phyloP scores from a whole-genome alignment of 2,113 vertebrate species.

The Misgurnus anguillicaudatus region DNA sequence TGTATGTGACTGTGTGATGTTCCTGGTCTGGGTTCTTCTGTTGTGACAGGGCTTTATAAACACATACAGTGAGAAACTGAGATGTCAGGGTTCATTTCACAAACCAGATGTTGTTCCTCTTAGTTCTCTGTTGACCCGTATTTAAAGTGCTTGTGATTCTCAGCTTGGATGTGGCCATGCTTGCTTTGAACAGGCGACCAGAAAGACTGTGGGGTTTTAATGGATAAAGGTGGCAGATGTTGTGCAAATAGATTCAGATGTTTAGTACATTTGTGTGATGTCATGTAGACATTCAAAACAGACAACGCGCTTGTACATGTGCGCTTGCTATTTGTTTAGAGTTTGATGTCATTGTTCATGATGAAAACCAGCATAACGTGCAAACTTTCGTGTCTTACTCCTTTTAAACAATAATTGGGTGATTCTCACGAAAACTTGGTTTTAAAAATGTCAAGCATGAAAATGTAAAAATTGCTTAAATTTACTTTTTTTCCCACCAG shows the following conservation, averaged over 20 bases:
- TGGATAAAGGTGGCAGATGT: background rate
- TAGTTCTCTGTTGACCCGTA: background rate
- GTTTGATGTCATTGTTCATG: background rate
- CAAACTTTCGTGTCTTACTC: background rate
- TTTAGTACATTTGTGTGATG: background rate
- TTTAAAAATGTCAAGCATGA: too few species aligned
- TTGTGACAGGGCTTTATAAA: conserved; percentile 5
- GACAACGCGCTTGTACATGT: conserved; percentile 5
- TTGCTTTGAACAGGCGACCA: background rate
- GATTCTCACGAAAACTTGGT: too few species aligned
- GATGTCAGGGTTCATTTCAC: conserved; percentile 7
- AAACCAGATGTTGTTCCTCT: conserved; percentile 11
- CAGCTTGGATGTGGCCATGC: background rate
- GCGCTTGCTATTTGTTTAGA: background rate
- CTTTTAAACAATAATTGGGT: background rate
- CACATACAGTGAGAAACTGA: background rate
- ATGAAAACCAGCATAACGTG: background rate
- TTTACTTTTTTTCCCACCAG: too few species aligned
- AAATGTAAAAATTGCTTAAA: too few species aligned
- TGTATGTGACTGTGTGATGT: background rate
- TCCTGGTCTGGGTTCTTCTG: background rate
- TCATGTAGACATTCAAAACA: background rate
- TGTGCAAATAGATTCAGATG: background rate
- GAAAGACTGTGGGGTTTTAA: background rate
- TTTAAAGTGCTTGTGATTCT: conserved; percentile 4